These are phyloP conservation scores for Ifrita kowaldi DNA, from an alignment of 2,113 vertebrate species.

Conservation along the genomic window DNA sequence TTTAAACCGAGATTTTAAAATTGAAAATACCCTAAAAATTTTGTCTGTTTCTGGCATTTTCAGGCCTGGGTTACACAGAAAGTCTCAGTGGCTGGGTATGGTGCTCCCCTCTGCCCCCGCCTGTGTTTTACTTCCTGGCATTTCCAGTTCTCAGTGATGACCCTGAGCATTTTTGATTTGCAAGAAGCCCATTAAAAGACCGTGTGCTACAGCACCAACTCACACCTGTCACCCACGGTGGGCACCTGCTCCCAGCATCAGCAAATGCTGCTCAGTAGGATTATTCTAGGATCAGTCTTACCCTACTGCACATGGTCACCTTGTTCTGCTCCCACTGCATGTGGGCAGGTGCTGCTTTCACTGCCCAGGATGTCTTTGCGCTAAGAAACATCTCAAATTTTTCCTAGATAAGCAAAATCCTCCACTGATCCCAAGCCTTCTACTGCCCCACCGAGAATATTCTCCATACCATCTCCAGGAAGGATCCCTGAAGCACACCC, in stretches of 20 bases:
- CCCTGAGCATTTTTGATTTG: not conserved
- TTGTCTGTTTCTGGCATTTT: not conserved
- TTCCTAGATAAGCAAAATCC: not conserved
- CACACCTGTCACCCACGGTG: fast-evolving
- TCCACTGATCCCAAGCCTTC: not conserved
- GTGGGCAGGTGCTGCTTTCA: not conserved
- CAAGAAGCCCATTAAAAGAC: not conserved
- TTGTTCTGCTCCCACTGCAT: not conserved
- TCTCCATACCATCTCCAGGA: not conserved
- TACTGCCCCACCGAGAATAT: not conserved
- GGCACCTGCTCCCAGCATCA: not conserved
- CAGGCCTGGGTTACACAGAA: not conserved
- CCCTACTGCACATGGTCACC: not conserved
- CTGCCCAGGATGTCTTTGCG: fast-evolving
- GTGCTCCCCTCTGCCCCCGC: not conserved
- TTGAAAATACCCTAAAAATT: not conserved
- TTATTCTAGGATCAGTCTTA: not conserved
- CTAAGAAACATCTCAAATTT: not conserved
- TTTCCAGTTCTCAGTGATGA: not conserved
- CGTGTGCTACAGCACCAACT: not conserved
- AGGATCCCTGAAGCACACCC: not conserved
- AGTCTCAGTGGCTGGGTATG: not conserved
- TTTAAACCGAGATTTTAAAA: not conserved
- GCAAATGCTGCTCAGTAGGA: not conserved
- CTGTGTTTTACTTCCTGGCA: not conserved